Evolutionary conservation across 2,888 invertebrate genomes (phyloP), one percentile per base, ranked within the genome.

Genomic region (Colostygia pectinataria): DNA sequence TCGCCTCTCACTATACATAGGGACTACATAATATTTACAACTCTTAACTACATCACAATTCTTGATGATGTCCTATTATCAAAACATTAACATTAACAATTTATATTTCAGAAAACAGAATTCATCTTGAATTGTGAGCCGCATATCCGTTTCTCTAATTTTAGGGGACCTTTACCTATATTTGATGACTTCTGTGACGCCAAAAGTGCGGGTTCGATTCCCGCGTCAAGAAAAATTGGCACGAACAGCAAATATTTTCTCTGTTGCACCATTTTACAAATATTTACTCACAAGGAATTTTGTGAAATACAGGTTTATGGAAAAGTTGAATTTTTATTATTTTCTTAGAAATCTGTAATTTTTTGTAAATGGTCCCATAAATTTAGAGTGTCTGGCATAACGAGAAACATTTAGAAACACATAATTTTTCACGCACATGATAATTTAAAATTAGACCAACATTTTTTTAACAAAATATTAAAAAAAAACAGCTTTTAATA

Each of bases 1-100:
- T 42, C 42, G 45, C 50, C 49, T 43, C 27, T 24, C 40, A 44
- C 44, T 54, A 41, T 56, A 54, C 43, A 54, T 50, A 59, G 5
- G 20, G 38, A 12, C 52, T 55, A 53, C 29, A 47, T 38, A 36
- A 51, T 59, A 59, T 59, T 37, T 59, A 59, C 56, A 58, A 4
- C 32, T 48, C 23, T 46, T 37, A 54, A 44, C 52, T 59, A 56
- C 59, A 57, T 51, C 37, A 41, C 59, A 59, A 48, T 53, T 27
- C 42, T 47, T 33, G 34, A 49, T 43, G 50, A 53, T 18, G 37
- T 51, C 36, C 10, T 23, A 33, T 37, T 34, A 9, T 37, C 37
- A 38, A 10, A 27, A 32, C 23, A 12, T 9, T 28, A 41, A 41
- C 40, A 40, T 18, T 37, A 37, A 44, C 44, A 36, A 48, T 37